These are phyloP conservation scores for Phortica magna DNA, from an alignment of 2,888 invertebrate species.

Conservation along the genomic window DNA sequence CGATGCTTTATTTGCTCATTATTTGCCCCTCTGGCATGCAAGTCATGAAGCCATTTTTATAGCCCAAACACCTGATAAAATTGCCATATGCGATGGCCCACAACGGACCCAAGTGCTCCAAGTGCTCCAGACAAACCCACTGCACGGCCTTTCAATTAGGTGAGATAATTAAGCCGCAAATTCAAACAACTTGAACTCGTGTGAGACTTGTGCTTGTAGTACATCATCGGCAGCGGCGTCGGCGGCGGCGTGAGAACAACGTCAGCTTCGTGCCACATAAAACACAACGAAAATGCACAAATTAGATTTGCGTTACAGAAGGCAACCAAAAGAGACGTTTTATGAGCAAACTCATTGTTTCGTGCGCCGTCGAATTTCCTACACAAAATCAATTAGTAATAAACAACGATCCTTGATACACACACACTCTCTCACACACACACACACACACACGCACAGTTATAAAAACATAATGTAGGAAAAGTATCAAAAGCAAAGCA, in stretches of 20 bases:
- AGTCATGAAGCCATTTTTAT: slow-evolving; percentile 10
- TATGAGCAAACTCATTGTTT: background rate
- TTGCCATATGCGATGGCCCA: background rate
- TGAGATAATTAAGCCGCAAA: slow-evolving; percentile 14
- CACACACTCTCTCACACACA: background rate
- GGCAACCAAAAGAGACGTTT: background rate
- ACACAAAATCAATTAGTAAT: slow-evolving; percentile 23
- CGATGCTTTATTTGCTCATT: no score
- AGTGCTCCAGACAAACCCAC: background rate
- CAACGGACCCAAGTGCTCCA: background rate
- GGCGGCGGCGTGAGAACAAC: slow-evolving; percentile 56
- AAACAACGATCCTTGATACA: slow-evolving; percentile 8
- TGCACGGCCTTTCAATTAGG: slow-evolving; percentile 26
- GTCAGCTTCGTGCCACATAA: slow-evolving; percentile 64
- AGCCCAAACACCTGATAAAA: slow-evolving; percentile 24
- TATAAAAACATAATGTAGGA: background rate
- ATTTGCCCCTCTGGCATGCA: background rate
- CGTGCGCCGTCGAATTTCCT: background rate
- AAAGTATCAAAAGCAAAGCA: background rate
- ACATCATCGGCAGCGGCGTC: background rate
- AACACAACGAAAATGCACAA: slow-evolving; percentile 42
- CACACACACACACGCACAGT: background rate
- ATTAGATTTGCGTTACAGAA: background rate
- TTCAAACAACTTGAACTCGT: background rate
- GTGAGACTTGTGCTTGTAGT: background rate